Conservation (phyloP, 2,888 invertebrate species). For the Unio pictorum region DNA sequence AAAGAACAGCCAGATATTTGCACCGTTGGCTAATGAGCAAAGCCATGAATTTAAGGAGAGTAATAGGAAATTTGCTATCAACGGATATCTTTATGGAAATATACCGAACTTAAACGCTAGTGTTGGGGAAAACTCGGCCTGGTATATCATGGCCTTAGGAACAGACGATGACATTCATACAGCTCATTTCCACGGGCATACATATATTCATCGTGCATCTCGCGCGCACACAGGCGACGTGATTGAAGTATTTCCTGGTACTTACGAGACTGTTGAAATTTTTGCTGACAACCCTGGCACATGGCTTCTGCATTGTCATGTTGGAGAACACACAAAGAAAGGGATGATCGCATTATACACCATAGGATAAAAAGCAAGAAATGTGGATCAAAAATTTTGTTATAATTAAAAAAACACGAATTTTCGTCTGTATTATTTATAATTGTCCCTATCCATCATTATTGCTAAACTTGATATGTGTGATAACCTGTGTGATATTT, state of each 20-base stretch:
- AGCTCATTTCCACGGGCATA: slow-evolving; percentile 48
- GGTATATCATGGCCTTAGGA: slow-evolving; percentile 50
- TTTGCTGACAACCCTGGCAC: slow-evolving; percentile 45
- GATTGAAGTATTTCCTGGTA: slow-evolving; percentile 44
- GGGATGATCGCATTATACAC: slow-evolving; percentile 47
- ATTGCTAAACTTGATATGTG: too few species aligned
- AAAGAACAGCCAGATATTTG: slow-evolving; percentile 49
- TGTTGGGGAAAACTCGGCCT: slow-evolving; percentile 40
- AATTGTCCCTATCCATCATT: too few species aligned
- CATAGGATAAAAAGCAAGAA: slow-evolving; percentile 11
- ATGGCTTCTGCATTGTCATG: slow-evolving; percentile 49
- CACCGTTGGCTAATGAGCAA: slow-evolving; percentile 19
- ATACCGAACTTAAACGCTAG: slow-evolving; percentile 32
- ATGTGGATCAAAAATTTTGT: not conserved
- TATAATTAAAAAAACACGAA: too few species aligned
- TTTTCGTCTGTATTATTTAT: too few species aligned
- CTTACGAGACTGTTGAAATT: slow-evolving; percentile 42
- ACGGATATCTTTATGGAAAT: slow-evolving; percentile 47
- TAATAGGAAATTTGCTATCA: slow-evolving; percentile 48
- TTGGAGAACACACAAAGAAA: slow-evolving; percentile 34
- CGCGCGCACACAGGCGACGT: slow-evolving; percentile 33
- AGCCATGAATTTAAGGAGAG: slow-evolving; percentile 36
- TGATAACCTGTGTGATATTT: too few species aligned
- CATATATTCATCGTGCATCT: slow-evolving; percentile 29
- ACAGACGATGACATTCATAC: slow-evolving; percentile 42